These are phyloP conservation scores for Ciconia stormi DNA, from an alignment of 2,113 vertebrate genomes.

Conservation along the genomic window DNA sequence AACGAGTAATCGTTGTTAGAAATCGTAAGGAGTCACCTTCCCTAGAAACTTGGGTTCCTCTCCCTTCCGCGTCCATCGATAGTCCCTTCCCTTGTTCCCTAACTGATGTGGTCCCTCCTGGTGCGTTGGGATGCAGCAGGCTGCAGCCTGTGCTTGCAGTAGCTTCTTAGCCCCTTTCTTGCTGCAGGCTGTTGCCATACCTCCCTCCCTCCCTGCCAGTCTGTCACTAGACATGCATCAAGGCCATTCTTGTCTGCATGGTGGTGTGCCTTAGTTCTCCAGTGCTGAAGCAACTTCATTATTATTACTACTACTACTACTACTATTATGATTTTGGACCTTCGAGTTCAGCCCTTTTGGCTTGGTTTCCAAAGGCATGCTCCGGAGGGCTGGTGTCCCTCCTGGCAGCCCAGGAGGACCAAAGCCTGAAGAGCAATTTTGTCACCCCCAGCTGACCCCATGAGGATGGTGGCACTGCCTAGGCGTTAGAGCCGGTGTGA, in stretches of 20 bases:
- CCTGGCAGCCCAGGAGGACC: not conserved
- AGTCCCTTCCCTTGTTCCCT: not conserved
- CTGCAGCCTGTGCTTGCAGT: not conserved
- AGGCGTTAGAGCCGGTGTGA: too few species aligned
- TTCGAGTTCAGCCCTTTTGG: not conserved
- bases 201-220: not conserved
- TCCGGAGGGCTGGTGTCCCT: not conserved
- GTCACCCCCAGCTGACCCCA: fast-evolving
- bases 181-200: not conserved
- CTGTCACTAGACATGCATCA: not conserved
- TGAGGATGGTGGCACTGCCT: not conserved
- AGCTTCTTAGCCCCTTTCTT: not conserved
- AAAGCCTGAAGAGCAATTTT: not conserved
- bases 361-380: not conserved
- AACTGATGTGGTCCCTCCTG: not conserved
- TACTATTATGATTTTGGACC: not conserved
- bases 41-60: not conserved
- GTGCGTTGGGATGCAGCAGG: fast-evolving
- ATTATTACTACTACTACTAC: not conserved
- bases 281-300: not conserved
- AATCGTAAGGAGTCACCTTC: not conserved
- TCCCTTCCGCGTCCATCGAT: fast-evolving
- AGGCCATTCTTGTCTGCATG: not conserved
- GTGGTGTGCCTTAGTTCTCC: not conserved
- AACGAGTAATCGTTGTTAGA: fast-evolving